phyloP scores from a whole-genome alignment of 2,888 invertebrate genomes.

The Rhingia campestris region DNA sequence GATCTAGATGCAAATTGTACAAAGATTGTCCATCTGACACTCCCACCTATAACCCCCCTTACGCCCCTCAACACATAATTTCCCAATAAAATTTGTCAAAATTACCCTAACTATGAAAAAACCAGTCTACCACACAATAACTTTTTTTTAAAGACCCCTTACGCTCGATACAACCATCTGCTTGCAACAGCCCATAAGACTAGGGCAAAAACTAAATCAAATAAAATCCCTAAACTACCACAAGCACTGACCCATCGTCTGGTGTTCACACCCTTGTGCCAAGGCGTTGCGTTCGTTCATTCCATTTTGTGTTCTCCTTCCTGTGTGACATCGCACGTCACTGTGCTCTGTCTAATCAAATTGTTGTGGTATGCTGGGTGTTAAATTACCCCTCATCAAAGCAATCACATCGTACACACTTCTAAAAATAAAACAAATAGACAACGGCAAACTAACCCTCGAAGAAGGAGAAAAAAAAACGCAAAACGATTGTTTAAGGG shows the following conservation, averaged over 20 bases:
- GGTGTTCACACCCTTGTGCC: not conserved
- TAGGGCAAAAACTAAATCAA: slow-evolving; percentile 39
- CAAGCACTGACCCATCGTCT: not conserved
- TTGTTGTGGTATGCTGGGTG: slow-evolving; percentile 67
- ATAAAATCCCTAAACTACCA: slow-evolving; percentile 48
- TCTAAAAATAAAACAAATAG: slow-evolving; percentile 38
- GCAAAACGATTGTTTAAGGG: slow-evolving; percentile 61
- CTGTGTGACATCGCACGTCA: slow-evolving; percentile 57
- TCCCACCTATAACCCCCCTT: no score
- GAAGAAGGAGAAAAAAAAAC: slow-evolving; percentile 11
- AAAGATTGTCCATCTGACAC: no score
- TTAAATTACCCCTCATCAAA: slow-evolving; percentile 72
- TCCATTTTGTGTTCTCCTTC: not conserved
- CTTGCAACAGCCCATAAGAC: slow-evolving; percentile 33
- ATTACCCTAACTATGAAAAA: slow-evolving; percentile 15
- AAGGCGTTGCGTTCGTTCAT: not conserved
- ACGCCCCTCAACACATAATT: no score
- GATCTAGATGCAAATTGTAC: no score
- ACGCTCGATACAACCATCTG: slow-evolving; percentile 47
- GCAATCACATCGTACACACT: slow-evolving; percentile 65
- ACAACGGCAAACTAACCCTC: slow-evolving; percentile 12
- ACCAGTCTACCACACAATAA: slow-evolving; percentile 26
- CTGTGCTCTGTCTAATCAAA: slow-evolving; percentile 67
- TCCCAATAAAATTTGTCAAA: slow-evolving; percentile 18
- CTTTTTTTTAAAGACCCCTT: slow-evolving; percentile 31